A percentile compares a stretch with the other conserved stretches of the same genome.
Conservation (phyloP, 2,113 vertebrate genomes). For the Oriolus oriolus region DNA sequence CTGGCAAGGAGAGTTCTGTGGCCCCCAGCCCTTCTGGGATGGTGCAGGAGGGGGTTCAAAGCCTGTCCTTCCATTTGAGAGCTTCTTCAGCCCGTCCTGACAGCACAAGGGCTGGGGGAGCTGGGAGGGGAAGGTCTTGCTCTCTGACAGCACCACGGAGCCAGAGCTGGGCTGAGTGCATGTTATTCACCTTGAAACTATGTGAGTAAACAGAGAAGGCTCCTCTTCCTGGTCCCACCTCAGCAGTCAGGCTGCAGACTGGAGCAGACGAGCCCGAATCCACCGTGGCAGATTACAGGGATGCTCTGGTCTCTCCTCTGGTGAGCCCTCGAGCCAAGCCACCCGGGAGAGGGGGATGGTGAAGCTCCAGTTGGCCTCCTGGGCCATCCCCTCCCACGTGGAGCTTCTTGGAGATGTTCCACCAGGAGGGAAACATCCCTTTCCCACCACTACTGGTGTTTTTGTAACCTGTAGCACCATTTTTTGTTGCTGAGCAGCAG, state of each 20-base stretch:
- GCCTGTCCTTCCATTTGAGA: background rate
- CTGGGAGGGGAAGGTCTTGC: background rate
- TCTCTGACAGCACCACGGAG: background rate
- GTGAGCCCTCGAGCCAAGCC: background rate
- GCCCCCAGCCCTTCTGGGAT: background rate
- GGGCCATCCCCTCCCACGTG: background rate
- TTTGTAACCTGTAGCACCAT: background rate
- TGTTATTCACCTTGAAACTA: constrained; percentile 26
- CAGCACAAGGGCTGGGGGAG: background rate
- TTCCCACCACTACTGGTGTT: background rate
- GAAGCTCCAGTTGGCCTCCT: background rate
- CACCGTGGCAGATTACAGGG: background rate
- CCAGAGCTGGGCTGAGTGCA: background rate
- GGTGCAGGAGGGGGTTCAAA: background rate
- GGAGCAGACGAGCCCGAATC: background rate
- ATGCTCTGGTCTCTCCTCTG: background rate
- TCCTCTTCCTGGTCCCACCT: constrained; percentile 6
- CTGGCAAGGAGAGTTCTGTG: background rate
- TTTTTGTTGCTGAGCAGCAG: background rate
- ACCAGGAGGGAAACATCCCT: background rate
- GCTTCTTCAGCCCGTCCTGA: background rate
- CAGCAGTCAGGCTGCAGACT: background rate
- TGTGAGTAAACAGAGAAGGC: constrained; percentile 14
- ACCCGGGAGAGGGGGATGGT: background rate
- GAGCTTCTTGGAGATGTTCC: background rate